Conservation (phyloP, 2,113 vertebrate species). For the Sporophila hypoxantha region DNA sequence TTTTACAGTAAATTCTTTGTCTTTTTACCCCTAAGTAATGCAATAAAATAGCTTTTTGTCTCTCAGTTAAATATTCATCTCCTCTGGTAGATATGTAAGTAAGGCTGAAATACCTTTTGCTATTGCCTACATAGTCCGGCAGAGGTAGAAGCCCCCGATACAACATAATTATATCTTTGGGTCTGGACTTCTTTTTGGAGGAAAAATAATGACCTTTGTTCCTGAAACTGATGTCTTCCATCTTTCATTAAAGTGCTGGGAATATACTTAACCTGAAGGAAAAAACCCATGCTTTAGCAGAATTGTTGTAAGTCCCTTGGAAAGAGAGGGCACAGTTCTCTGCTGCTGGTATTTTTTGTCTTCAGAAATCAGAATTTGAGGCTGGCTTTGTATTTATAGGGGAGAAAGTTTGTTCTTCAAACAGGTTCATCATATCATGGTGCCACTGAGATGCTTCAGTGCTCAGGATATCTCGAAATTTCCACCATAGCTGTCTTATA, state of each 20-base stretch:
- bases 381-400: neutral
- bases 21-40: neutral
- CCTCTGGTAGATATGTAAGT: neutral
- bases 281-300: neutral
- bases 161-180: neutral
- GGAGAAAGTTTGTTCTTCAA: neutral
- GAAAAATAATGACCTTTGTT: neutral
- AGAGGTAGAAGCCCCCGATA: neutral
- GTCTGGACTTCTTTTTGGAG: neutral
- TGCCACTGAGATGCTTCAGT: neutral
- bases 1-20: slow-evolving; percentile 6
- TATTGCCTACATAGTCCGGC: neutral
- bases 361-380: neutral
- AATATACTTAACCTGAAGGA: neutral
- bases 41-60: slow-evolving; percentile 21
- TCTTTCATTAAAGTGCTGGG: neutral
- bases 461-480: neutral
- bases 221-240: neutral
- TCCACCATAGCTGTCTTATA: neutral
- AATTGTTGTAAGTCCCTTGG: neutral
- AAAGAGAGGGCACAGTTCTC: neutral
- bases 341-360: neutral
- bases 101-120: neutral
- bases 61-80: slow-evolving; percentile 30
- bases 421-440: neutral